Evolutionary conservation across 2,797 vertebrate species (phyloP).

Genomic region (Danionella dracula): DNA sequence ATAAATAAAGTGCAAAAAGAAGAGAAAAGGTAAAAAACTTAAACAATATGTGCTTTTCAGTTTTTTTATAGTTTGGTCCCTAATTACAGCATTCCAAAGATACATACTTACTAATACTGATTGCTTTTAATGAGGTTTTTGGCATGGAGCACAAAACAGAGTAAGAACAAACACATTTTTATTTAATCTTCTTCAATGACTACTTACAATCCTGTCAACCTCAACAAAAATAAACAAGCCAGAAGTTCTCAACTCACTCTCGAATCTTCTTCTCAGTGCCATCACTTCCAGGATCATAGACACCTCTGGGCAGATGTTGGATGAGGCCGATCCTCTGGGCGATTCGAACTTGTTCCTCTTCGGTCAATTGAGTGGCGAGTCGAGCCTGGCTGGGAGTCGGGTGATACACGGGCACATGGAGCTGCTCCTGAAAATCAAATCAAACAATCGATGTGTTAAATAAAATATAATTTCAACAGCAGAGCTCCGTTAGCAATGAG

Average conservation of each 20-base stretch:
- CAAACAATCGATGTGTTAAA: background rate
- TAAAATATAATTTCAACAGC: too few species aligned
- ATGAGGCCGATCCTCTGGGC: conserved; percentile 86
- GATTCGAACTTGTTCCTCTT: conserved; percentile 85
- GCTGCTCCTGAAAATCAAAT: conserved; percentile 72
- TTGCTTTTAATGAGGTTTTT: too few species aligned
- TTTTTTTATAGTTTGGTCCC: too few species aligned
- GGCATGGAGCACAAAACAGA: too few species aligned
- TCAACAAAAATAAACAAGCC: background rate
- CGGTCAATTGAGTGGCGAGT: conserved; percentile 82
- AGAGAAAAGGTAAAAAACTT: too few species aligned
- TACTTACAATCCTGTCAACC: too few species aligned
- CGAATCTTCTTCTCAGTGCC: conserved; percentile 85
- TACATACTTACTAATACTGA: too few species aligned
- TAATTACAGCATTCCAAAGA: too few species aligned
- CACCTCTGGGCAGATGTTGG: conserved; percentile 83
- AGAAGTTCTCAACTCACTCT: conserved; percentile 69
- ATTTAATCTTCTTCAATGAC: too few species aligned
- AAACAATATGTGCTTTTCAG: too few species aligned
- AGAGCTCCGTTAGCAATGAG: conserved; percentile 7
- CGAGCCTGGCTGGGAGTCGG: conserved; percentile 85
- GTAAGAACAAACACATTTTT: too few species aligned
- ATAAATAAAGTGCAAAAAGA: too few species aligned
- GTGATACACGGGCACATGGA: conserved; percentile 81
- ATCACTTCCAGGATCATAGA: conserved; percentile 81